These are phyloP conservation scores for Anabacerthia variegaticeps DNA, from an alignment of 2,797 vertebrate species.

Conservation along the genomic window DNA sequence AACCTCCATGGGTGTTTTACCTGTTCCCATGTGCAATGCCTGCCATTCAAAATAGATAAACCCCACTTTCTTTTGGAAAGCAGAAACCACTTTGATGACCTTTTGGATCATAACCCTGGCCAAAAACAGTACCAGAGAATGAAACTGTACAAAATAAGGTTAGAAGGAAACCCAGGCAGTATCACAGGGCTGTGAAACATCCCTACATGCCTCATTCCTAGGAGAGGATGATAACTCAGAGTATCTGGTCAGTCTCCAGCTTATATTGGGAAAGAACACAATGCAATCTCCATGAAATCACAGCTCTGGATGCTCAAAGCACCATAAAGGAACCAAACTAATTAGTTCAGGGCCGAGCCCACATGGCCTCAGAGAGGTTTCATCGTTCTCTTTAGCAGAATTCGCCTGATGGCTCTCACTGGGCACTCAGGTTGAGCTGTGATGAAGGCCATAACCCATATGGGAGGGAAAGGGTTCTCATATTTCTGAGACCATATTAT, in stretches of 20 bases:
- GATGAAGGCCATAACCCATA: neutral
- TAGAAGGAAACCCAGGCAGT: neutral
- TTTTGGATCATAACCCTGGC: neutral
- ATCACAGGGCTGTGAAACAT: neutral
- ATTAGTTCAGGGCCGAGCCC: neutral
- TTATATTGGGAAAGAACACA: neutral
- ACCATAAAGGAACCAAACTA: neutral
- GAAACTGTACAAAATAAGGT: neutral
- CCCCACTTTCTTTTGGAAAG: neutral
- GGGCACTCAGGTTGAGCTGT: neutral
- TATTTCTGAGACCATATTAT: slow-evolving; percentile 45
- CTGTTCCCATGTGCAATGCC: neutral
- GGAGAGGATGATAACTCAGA: neutral
- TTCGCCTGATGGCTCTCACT: neutral
- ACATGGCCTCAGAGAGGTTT: neutral
- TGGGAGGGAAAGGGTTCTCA: neutral
- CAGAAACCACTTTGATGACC: neutral
- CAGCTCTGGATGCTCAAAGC: neutral
- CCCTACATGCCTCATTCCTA: neutral
- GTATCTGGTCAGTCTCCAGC: neutral
- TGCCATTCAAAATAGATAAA: neutral
- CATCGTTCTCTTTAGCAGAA: neutral
- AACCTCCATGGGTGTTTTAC: neutral
- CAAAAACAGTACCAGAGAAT: neutral
- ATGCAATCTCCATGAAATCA: neutral